Conservation (phyloP, 1,140 invertebrate species). For the Globodera rostochiensis region DNA sequence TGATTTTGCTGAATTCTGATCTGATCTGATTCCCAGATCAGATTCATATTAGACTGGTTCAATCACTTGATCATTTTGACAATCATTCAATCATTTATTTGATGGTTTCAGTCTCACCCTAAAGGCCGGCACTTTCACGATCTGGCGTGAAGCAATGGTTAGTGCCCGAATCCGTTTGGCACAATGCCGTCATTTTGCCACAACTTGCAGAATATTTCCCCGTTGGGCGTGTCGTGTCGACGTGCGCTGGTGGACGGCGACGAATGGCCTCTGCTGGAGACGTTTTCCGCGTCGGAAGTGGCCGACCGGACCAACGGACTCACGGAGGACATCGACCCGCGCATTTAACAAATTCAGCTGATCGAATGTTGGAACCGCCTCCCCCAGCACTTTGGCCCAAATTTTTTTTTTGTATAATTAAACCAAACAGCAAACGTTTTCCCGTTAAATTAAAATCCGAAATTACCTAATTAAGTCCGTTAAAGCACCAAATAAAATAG, state of each 20-base stretch:
- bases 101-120: neutral
- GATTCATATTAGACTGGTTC: neutral
- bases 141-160: conserved; percentile 29
- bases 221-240: neutral
- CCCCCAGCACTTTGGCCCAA: too few species aligned
- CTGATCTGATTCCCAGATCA: too few species aligned
- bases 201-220: neutral
- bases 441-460: too few species aligned
- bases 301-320: conserved; percentile 23
- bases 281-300: conserved; percentile 16
- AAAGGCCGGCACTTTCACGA: conserved; percentile 26
- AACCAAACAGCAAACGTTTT: too few species aligned
- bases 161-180: conserved; percentile 5
- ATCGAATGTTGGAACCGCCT: neutral
- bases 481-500: too few species aligned
- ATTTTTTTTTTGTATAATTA: too few species aligned
- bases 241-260: conserved; percentile 21
- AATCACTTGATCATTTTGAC: neutral
- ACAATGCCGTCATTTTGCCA: neutral
- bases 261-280: conserved; percentile 28
- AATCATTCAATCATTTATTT: too few species aligned
- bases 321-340: conserved; percentile 13
- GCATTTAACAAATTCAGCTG: conserved; percentile 3
- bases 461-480: too few species aligned
- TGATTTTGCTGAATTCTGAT: too few species aligned